These are phyloP conservation scores for Syngnathus acus DNA, from an alignment of 2,797 vertebrate genomes.

Conservation along the genomic window DNA sequence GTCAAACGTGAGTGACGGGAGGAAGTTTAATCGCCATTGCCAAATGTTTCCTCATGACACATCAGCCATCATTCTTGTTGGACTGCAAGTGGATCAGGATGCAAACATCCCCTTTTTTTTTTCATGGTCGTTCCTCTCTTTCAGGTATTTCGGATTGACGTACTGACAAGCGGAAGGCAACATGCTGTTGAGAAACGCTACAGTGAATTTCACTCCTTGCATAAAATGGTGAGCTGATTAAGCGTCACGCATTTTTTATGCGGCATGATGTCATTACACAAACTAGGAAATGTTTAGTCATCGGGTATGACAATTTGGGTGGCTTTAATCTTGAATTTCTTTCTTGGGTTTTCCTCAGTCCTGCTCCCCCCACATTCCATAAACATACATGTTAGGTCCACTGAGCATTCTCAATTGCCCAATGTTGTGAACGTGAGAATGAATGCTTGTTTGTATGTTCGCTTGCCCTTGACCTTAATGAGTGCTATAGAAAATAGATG, in stretches of 20 bases:
- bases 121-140: constrained; percentile 31
- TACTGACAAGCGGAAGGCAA: constrained; percentile 88
- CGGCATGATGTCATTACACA: background rate
- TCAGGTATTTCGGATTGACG: constrained; percentile 95
- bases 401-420: too few species aligned
- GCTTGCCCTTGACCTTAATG: too few species aligned
- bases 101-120: background rate
- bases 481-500: background rate
- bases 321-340: background rate
- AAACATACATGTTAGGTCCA: too few species aligned
- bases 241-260: background rate
- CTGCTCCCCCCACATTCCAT: too few species aligned
- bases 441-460: too few species aligned
- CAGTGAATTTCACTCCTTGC: constrained; percentile 93
- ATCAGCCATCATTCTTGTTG: background rate
- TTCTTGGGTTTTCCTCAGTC: too few species aligned
- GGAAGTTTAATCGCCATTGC: background rate
- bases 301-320: background rate
- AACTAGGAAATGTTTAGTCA: background rate
- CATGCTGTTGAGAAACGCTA: constrained; percentile 95
- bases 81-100: background rate
- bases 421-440: too few species aligned
- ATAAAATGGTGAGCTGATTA: constrained; percentile 83
- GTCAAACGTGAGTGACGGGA: background rate
- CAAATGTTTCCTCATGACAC: constrained; percentile 9